Base-by-base conservation (phyloP, 2,113 vertebrate species). In the Indri indri region DNA sequence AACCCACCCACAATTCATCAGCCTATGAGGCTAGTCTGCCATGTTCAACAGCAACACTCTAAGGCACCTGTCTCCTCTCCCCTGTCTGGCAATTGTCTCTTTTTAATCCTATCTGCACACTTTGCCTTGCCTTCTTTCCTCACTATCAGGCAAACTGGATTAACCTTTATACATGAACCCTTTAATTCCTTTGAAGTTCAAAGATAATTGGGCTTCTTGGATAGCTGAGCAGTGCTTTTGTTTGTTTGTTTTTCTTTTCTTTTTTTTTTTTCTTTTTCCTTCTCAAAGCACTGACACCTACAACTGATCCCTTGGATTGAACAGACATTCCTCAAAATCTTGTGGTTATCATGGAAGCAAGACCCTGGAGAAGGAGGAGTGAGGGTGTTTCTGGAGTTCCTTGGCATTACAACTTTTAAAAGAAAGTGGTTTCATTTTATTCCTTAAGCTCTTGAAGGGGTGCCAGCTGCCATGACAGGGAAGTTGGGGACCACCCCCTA, bases 101-200 rank as follows among this genome's bases (percentile, higher is more conserved):
- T 66, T 68, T 87, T 22, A 66, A 68, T 61, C 37, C 47, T 65
- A 7, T 61, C n/a, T 40, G 47, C 0, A 37, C 23, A 40, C 23
- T 81, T 83, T 85, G 63, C 47, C 59, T 81, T 94, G 18, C 22
- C n/a, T 92, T 80, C 68, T 52, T 76, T 89, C 59, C 83, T 73
- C 32, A 40, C 13, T 61, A 54, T 87, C 22, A 96, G 74, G 13
- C 6, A 68, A 79, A 47, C 70, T 59, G 22, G 30, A 90, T 85
- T 90, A 50, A 61, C 79, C 22, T 88, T 95, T 81, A 80, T 12
- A 50, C 4, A 45, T 9, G 30, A 85, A 84, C 9, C 8, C 6
- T 76, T 92, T 95, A 92, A 45, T 82, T 90, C 25, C 11, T 54
- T 92, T 88, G 89, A 80, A 92, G 32, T 34, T 42, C 68, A 88